phyloP scores from a whole-genome alignment of 2,113 vertebrate species.

The Chaetodon auriga region DNA sequence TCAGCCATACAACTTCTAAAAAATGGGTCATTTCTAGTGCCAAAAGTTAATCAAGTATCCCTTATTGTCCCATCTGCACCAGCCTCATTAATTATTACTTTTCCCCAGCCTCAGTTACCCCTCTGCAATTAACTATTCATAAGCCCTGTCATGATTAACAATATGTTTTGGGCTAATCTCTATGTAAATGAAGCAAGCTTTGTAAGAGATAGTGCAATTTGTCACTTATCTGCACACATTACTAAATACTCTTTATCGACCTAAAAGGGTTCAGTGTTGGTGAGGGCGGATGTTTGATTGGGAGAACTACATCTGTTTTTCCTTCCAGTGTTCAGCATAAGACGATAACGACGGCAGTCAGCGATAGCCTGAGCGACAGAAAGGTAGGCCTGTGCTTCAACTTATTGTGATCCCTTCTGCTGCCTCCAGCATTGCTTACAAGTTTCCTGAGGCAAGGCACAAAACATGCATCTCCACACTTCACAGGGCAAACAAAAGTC shows the following conservation, averaged over 20 bases:
- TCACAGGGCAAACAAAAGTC: not conserved
- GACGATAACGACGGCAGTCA: not conserved
- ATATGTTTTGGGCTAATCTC: slow-evolving; percentile 66
- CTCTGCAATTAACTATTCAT: slow-evolving; percentile 74
- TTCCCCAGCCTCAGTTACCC: slow-evolving; percentile 53
- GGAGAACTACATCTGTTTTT: not conserved
- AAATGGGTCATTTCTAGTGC: slow-evolving; percentile 56
- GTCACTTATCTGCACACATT: slow-evolving; percentile 40
- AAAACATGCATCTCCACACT: too few species aligned
- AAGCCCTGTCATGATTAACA: slow-evolving; percentile 62
- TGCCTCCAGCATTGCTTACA: not conserved
- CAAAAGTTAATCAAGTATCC: slow-evolving; percentile 63
- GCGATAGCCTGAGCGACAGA: not conserved
- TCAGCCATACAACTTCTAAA: not conserved
- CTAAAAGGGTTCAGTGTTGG: not conserved
- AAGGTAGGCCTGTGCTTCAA: not conserved
- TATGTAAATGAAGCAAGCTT: slow-evolving; percentile 51
- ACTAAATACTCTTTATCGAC: slow-evolving; percentile 36
- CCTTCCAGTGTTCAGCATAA: not conserved
- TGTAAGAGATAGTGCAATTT: slow-evolving; percentile 40
- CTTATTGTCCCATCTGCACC: slow-evolving; percentile 63
- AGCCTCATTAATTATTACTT: slow-evolving; percentile 75
- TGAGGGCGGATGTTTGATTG: not conserved
- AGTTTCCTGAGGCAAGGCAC: not conserved
- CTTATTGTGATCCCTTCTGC: not conserved